Conservation (phyloP, 2,888 invertebrate species). For the Glomeris marginata region DNA sequence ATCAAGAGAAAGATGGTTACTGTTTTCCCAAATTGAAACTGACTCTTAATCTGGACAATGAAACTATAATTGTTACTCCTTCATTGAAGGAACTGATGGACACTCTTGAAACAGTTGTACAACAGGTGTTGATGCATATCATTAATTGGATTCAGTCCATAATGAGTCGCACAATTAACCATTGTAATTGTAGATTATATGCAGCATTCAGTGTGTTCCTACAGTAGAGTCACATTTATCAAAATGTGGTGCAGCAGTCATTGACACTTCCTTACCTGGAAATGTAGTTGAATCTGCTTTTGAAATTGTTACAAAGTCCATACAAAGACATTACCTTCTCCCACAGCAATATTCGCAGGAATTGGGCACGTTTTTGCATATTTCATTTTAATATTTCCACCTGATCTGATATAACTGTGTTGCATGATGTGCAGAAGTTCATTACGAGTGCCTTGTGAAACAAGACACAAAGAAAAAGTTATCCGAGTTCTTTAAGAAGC, state of each 20-base stretch:
- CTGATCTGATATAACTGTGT: not conserved
- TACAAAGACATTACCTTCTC: not conserved
- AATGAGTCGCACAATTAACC: no score
- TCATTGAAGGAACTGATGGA: not conserved
- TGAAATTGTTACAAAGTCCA: not conserved
- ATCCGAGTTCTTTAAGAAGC: not conserved
- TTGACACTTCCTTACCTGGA: slow-evolving; percentile 1
- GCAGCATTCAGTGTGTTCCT: not conserved
- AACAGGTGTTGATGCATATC: not conserved
- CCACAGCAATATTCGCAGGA: not conserved
- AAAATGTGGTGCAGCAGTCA: slow-evolving; percentile 1
- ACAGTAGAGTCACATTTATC: slow-evolving; percentile 8
- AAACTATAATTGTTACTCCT: not conserved
- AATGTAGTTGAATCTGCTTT: not conserved
- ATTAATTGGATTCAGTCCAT: no score
- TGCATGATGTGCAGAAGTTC: not conserved
- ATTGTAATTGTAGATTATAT: not conserved
- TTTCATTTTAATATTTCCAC: not conserved
- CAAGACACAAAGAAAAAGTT: slow-evolving; percentile 4
- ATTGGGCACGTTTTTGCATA: not conserved
- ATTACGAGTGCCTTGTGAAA: not conserved
- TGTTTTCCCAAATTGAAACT: not conserved
- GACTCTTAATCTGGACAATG: not conserved
- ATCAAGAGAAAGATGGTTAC: not conserved
- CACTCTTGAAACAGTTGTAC: not conserved